phyloP scores from a whole-genome alignment of 2,113 vertebrate species.

The Myiagra hebetior region DNA sequence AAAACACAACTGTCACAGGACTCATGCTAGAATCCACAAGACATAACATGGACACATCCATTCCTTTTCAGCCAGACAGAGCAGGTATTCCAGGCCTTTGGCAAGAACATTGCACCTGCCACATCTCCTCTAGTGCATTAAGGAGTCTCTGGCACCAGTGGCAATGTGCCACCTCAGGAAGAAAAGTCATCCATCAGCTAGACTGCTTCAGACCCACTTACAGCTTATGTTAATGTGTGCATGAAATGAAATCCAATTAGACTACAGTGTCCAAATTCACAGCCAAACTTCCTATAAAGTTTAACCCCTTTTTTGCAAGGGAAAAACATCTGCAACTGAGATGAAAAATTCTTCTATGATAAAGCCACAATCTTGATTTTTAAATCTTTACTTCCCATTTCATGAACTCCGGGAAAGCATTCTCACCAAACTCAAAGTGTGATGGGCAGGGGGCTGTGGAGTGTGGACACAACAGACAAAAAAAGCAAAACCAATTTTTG shows the following conservation, averaged over 20 bases:
- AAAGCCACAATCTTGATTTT: background rate
- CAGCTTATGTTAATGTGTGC: background rate
- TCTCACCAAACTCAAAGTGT: background rate
- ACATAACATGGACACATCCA: background rate
- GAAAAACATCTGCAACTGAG: background rate
- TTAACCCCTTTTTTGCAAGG: background rate
- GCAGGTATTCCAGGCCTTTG: background rate
- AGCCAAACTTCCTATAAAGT: background rate
- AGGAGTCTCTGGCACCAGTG: background rate
- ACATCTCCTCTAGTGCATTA: background rate
- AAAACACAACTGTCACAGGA: background rate
- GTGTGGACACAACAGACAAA: background rate
- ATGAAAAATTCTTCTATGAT: background rate
- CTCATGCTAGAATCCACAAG: background rate
- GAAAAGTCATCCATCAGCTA: background rate
- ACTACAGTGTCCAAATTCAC: background rate
- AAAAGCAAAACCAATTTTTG: background rate
- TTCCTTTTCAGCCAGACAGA: background rate
- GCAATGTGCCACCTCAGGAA: rapidly evolving
- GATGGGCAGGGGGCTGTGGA: background rate
- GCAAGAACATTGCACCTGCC: background rate
- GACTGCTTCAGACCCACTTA: background rate
- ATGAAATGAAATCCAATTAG: background rate
- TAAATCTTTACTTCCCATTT: background rate
- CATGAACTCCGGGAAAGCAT: background rate